Percentiles rank a stretch among this genome's conserved stretches.
Evolutionary conservation across 2,113 vertebrate species (phyloP).

Genomic region (Okapia johnstoni): DNA sequence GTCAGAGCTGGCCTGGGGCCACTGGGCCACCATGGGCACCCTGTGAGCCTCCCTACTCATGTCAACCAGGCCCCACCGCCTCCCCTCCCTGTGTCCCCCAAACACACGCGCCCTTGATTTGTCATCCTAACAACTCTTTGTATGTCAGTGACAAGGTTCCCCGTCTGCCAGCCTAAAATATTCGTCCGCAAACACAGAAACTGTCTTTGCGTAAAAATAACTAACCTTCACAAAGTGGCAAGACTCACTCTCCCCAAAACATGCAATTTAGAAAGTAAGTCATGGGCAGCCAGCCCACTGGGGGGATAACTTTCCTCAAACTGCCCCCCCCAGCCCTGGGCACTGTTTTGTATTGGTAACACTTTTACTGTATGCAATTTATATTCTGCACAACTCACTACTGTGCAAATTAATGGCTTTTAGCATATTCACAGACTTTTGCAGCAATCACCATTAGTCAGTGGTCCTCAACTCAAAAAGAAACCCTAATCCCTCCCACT

Average conservation of each 20-base stretch:
- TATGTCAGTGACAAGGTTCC: neutral
- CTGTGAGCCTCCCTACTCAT: rapidly evolving
- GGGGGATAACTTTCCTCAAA: rapidly evolving
- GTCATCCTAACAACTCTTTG: rapidly evolving
- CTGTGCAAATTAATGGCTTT: rapidly evolving
- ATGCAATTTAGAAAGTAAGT: rapidly evolving
- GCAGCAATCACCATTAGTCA: rapidly evolving
- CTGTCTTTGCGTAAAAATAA: neutral
- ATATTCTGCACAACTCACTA: rapidly evolving
- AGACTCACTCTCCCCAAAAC: neutral
- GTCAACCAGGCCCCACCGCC: rapidly evolving
- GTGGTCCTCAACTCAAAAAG: too few species aligned
- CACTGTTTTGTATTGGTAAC: rapidly evolving
- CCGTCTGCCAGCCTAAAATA: rapidly evolving
- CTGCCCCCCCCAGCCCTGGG: rapidly evolving
- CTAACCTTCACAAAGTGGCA: too few species aligned
- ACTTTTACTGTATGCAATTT: too few species aligned
- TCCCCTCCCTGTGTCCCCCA: rapidly evolving
- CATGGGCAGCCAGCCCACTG: neutral
- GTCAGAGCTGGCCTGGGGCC: too few species aligned
- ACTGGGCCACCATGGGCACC: too few species aligned
- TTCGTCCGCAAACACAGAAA: neutral
- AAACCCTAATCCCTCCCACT: rapidly evolving
- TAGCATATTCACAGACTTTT: rapidly evolving
- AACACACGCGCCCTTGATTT: rapidly evolving